phyloP scores from a whole-genome alignment of 2,797 vertebrate genomes.

The Knipowitschia caucasica region DNA sequence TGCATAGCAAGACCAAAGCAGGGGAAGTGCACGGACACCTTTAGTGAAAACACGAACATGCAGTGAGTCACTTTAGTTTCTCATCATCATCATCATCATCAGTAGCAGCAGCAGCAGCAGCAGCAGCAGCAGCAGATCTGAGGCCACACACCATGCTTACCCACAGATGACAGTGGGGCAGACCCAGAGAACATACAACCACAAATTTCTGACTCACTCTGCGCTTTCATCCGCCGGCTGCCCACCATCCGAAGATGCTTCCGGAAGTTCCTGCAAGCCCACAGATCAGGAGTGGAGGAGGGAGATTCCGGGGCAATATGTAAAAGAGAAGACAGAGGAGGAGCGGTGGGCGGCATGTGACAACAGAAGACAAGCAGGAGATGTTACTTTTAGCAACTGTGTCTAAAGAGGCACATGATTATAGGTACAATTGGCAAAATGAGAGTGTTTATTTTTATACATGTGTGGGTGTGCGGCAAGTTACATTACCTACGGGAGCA shows the following conservation, averaged over 20 bases:
- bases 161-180: slow-evolving; percentile 49
- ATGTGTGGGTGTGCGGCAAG: slow-evolving; percentile 21
- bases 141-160: slow-evolving; percentile 37
- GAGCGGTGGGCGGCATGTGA: slow-evolving; percentile 37
- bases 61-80: slow-evolving; percentile 1
- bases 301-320: slow-evolving; percentile 34
- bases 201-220: slow-evolving; percentile 85
- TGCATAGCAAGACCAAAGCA: slow-evolving; percentile 23
- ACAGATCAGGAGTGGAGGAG: slow-evolving; percentile 48
- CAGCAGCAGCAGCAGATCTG: slow-evolving; percentile 10
- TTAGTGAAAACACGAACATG: slow-evolving; percentile 14
- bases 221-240: slow-evolving; percentile 96
- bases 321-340: slow-evolving; percentile 26
- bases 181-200: slow-evolving; percentile 50
- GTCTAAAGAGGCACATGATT: slow-evolving; percentile 39
- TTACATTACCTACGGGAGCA: slow-evolving; percentile 4
- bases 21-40: slow-evolving; percentile 26
- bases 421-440: slow-evolving; percentile 24
- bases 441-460: slow-evolving; percentile 34
- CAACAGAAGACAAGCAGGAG: slow-evolving; percentile 25
- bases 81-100: slow-evolving; percentile 15
- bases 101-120: slow-evolving; percentile 4
- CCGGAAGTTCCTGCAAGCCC: slow-evolving; percentile 91
- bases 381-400: slow-evolving; percentile 35
- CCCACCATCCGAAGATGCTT: slow-evolving; percentile 99